Conservation (phyloP, 2,113 vertebrate genomes). For the Trematocara nigrifrons region DNA sequence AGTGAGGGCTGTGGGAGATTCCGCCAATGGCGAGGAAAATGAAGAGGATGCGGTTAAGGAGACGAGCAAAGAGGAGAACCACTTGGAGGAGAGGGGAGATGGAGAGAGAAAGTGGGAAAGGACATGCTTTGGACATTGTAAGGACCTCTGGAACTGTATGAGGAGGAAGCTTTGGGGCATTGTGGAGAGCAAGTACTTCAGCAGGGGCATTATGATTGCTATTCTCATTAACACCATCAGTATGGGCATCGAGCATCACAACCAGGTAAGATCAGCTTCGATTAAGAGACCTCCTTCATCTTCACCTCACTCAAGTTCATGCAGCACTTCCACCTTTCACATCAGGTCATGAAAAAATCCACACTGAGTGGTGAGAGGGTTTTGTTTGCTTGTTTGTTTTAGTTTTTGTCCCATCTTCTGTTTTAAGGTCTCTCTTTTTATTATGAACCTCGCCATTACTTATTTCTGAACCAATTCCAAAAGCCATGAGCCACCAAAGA, state of each 20-base stretch:
- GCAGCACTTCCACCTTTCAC: not conserved
- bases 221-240: constrained; percentile 98
- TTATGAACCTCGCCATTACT: not conserved
- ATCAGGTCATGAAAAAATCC: not conserved
- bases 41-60: constrained; percentile 59
- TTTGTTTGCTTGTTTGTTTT: not conserved
- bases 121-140: constrained; percentile 42
- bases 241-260: constrained; percentile 97
- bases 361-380: not conserved
- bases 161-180: constrained; percentile 89
- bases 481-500: not conserved
- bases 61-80: constrained; percentile 62
- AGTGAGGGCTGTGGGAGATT: not conserved
- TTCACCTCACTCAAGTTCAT: not conserved
- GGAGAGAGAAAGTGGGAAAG: constrained; percentile 30
- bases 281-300: not conserved
- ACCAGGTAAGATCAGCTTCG: constrained; percentile 79
- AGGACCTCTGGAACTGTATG: constrained; percentile 66
- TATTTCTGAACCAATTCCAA: not conserved
- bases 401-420: not conserved
- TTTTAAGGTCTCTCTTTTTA: not conserved
- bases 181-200: constrained; percentile 99
- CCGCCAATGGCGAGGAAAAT: constrained; percentile 14
- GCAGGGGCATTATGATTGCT: constrained; percentile 95
- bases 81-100: constrained; percentile 50